Conservation (phyloP, 2,888 invertebrate species). For the Rhamphomyia laevipes region DNA sequence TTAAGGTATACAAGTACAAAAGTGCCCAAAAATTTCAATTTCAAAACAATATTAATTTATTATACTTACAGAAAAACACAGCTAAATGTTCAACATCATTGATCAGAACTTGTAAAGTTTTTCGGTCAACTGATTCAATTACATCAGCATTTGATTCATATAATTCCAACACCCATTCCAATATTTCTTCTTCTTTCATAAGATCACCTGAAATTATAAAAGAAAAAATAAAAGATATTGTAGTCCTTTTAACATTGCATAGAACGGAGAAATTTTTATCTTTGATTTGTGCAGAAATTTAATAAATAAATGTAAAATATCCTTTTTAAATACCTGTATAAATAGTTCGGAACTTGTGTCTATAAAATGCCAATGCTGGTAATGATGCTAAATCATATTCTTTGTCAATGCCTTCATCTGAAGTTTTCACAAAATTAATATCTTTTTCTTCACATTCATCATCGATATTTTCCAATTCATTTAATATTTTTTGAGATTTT, state of each 20-base stretch:
- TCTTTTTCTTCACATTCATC: constrained; percentile 87
- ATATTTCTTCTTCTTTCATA: constrained; percentile 81
- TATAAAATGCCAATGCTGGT: constrained; percentile 76
- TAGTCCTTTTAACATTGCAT: too few species aligned
- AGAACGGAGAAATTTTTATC: too few species aligned
- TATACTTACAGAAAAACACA: constrained; percentile 75
- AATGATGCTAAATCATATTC: constrained; percentile 74
- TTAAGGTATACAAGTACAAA: neutral
- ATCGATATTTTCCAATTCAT: constrained; percentile 84
- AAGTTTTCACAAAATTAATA: constrained; percentile 84
- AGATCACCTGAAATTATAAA: constrained; percentile 48
- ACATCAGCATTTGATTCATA: constrained; percentile 77
- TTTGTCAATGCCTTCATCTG: constrained; percentile 74
- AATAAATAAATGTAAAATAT: neutral
- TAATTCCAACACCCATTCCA: constrained; percentile 80
- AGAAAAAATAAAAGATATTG: neutral
- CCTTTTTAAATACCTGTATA: constrained; percentile 46
- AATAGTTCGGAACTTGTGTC: constrained; percentile 78
- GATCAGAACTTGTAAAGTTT: constrained; percentile 77
- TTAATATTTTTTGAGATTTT: constrained; percentile 75
- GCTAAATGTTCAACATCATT: constrained; percentile 85
- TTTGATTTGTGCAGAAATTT: neutral
- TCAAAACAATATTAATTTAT: neutral
- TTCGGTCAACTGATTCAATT: constrained; percentile 82
- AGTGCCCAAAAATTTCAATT: neutral